Base-by-base conservation (phyloP, 2,797 vertebrate species). In the Melanotaenia boesemani region DNA sequence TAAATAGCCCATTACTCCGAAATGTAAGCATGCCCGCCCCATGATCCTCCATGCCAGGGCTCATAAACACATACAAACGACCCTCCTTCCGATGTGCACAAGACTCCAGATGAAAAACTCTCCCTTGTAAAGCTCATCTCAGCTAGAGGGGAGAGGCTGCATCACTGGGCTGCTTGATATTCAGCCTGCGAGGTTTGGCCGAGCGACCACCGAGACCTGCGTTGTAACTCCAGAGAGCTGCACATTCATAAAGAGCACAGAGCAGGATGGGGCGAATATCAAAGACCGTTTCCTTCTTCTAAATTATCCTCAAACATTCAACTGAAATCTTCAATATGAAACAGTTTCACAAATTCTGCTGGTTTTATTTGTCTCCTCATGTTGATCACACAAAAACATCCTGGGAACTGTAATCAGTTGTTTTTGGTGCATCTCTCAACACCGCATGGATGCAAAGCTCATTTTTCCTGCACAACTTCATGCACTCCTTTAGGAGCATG, bases 1-100 rank as follows among this genome's bases (percentile, higher is more conserved):
- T 82, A 85, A 85, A 86, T 86, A 91, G 85, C 22, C 34, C 74
- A 69, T 88, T 85, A 86, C 85, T 86, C 81, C 79, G 74, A 88
- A 87, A 88, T 79, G 73, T 22, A 83, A 84, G 84, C 73, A 84
- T 74, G 80, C 73, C 63, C 0, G 3, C 60, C 10, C 46, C 46
- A 5, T 22, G 11, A 72, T 54, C 37, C 6, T 8, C 4, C 1
- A 3, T 57, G 26, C 72, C 22, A 58, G 12, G n/a, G 18, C 41
- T 9, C 37, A 57, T 15, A 52, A 6, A n/a, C 48, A 52, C 24
- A 5, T 2, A 32, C 2, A 1, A n/a, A n/a, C 1, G 1, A n/a
- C 18, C 58, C 26, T n/a, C 36, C 44, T 20, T 20, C 44, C 30
- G 50, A 7, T n/a, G 28, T 12, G 5, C 67, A 60, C 76, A 44